A percentile compares a stretch with the other conserved stretches of the same genome.
Evolutionary conservation across 2,888 invertebrate species (phyloP).

Genomic region (Deroplatys truncata): DNA sequence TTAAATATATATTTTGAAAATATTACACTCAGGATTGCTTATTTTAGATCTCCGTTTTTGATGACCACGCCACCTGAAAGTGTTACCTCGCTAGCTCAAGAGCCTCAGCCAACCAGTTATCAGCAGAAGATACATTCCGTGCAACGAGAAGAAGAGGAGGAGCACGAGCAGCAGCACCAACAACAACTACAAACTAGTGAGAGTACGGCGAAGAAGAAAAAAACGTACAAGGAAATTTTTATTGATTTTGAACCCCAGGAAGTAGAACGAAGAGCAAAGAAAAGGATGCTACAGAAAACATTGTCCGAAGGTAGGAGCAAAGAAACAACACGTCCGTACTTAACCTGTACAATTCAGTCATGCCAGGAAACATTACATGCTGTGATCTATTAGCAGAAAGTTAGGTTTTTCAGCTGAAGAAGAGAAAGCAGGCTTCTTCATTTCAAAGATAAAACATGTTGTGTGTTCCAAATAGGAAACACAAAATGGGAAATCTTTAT

Average conservation of each 20-base stretch:
- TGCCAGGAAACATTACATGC: too few relatives aligned
- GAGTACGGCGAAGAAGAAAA: constrained; percentile 37
- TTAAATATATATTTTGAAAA: background rate
- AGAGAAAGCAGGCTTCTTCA: too few relatives aligned
- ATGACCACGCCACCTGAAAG: constrained; percentile 52
- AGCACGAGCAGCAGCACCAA: constrained; percentile 32
- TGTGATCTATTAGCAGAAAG: too few relatives aligned
- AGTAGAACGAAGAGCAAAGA: constrained; percentile 42
- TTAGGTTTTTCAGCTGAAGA: too few relatives aligned
- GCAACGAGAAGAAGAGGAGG: constrained; percentile 26
- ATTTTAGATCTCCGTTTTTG: constrained; percentile 57
- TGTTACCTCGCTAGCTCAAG: constrained; percentile 32
- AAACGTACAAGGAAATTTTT: constrained; percentile 74
- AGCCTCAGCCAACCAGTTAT: background rate
- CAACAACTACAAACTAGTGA: background rate
- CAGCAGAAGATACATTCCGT: background rate
- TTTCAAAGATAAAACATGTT: too few relatives aligned
- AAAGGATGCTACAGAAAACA: constrained; percentile 61
- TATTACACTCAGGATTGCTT: background rate
- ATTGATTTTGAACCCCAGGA: constrained; percentile 78
- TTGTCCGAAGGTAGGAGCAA: constrained; percentile 74
- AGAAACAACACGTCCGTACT: too few relatives aligned
- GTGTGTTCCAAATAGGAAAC: too few relatives aligned
- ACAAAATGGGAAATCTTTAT: too few relatives aligned
- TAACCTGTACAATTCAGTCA: too few relatives aligned